Conservation (phyloP, 2,797 vertebrate species). For the Phylloscopus collybita region DNA sequence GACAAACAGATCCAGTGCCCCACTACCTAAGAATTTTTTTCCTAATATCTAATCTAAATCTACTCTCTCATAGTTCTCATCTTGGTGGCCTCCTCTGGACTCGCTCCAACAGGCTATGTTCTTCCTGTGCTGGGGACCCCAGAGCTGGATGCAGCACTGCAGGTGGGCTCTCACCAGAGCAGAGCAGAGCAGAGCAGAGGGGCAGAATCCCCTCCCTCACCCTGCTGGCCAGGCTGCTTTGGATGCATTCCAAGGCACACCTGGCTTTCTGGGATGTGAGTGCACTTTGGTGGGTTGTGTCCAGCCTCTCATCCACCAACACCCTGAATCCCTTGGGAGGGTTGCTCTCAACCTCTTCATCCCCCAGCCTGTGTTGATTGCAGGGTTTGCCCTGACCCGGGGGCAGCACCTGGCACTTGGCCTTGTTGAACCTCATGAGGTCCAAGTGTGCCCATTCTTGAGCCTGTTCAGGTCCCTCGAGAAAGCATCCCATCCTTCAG, state of each 20-base stretch:
- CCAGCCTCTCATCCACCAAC: background rate
- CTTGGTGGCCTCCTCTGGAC: background rate
- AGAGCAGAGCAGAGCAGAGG: background rate
- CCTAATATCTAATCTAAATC: background rate
- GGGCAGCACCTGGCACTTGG: background rate
- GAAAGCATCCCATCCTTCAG: background rate
- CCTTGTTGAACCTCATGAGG: background rate
- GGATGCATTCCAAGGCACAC: fast-evolving
- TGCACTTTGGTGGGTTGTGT: fast-evolving
- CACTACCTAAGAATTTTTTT: background rate
- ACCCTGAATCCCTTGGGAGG: too few species aligned
- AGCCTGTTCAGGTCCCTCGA: background rate
- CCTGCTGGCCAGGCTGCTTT: fast-evolving
- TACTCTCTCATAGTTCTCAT: background rate
- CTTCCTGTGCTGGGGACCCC: background rate
- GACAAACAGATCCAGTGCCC: background rate
- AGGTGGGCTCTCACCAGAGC: background rate
- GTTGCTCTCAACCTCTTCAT: background rate
- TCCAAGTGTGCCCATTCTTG: background rate
- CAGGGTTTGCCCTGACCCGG: background rate
- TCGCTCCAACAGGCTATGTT: fast-evolving
- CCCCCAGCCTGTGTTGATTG: background rate
- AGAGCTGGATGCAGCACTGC: background rate
- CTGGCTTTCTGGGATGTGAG: background rate
- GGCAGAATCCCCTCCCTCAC: background rate